Percentiles rank a stretch among this genome's conserved stretches.
Evolutionary conservation across 2,113 vertebrate genomes (phyloP).

Genomic region (Podarcis muralis): DNA sequence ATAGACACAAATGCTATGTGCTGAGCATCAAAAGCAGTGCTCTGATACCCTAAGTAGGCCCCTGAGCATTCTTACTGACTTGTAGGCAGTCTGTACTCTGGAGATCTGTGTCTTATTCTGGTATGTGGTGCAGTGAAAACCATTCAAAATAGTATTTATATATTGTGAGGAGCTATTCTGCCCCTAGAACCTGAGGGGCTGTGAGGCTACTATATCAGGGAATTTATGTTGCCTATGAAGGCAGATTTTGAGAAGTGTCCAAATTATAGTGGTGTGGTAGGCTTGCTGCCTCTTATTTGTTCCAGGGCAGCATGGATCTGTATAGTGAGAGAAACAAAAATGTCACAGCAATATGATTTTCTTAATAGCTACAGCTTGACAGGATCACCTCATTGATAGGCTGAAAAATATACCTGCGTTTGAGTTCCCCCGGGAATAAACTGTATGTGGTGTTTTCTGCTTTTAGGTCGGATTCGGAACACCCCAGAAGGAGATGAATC

Average conservation of each 20-base stretch:
- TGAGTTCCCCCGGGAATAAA: not conserved
- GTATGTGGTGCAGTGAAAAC: not conserved
- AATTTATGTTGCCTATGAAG: too few species aligned
- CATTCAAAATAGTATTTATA: not conserved
- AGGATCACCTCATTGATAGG: not conserved
- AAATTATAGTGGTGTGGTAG: not conserved
- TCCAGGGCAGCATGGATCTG: not conserved
- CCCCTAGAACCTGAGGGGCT: not conserved
- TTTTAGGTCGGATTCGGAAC: slow-evolving; percentile 91
- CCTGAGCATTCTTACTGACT: not conserved
- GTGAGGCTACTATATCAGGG: not conserved
- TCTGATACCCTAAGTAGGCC: rapidly evolving
- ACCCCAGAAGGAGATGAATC: slow-evolving; percentile 91
- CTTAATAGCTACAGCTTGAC: not conserved
- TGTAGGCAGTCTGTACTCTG: not conserved
- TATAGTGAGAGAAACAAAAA: not conserved
- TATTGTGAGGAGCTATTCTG: not conserved
- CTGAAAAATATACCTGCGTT: not conserved
- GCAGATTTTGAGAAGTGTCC: not conserved
- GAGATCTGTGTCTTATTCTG: not conserved
- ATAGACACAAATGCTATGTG: not conserved
- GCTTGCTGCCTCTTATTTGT: not conserved
- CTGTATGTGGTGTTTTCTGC: rapidly evolving
- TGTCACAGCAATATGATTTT: not conserved
- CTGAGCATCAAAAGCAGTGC: not conserved